Conservation (phyloP, 2,113 vertebrate species). For the Chaenocephalus aceratus region DNA sequence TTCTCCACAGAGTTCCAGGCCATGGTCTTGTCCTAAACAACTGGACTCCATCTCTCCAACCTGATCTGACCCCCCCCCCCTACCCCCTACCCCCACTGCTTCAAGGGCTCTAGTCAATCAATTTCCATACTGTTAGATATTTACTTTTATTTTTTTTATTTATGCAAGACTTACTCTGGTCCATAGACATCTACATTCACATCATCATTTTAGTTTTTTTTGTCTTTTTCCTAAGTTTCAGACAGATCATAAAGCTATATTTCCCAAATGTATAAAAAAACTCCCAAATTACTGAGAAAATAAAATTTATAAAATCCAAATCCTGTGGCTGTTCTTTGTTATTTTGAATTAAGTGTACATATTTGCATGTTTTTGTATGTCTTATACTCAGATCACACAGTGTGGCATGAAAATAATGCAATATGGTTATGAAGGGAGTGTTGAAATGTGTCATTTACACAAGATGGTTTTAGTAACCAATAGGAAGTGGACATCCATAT, state of each 20-base stretch:
- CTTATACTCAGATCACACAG: neutral
- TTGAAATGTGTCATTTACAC: neutral
- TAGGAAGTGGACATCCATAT: neutral
- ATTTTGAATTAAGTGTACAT: slow-evolving; percentile 10
- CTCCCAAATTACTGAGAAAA: slow-evolving; percentile 74
- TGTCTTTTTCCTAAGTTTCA: slow-evolving; percentile 62
- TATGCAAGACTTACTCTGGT: slow-evolving; percentile 18
- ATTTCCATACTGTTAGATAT: slow-evolving; percentile 34
- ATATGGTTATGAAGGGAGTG: neutral
- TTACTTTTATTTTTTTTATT: slow-evolving; percentile 26
- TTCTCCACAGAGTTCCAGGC: slow-evolving; percentile 92
- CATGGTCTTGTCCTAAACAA: slow-evolving; percentile 91
- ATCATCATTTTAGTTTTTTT: slow-evolving; percentile 22
- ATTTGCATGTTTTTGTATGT: neutral
- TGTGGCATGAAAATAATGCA: neutral
- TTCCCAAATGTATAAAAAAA: slow-evolving; percentile 65
- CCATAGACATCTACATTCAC: slow-evolving; percentile 40
- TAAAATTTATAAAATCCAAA: slow-evolving; percentile 75
- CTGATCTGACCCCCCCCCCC: neutral
- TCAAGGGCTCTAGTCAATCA: slow-evolving; percentile 53
- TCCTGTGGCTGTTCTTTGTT: neutral
- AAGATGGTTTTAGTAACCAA: neutral
- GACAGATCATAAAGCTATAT: slow-evolving; percentile 34
- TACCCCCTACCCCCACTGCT: slow-evolving; percentile 17
- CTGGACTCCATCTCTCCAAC: slow-evolving; percentile 28